Evolutionary conservation across 2,888 invertebrate species (phyloP), one percentile per base, ranked within the genome.

Genomic region (Baronia brevicornis): DNA sequence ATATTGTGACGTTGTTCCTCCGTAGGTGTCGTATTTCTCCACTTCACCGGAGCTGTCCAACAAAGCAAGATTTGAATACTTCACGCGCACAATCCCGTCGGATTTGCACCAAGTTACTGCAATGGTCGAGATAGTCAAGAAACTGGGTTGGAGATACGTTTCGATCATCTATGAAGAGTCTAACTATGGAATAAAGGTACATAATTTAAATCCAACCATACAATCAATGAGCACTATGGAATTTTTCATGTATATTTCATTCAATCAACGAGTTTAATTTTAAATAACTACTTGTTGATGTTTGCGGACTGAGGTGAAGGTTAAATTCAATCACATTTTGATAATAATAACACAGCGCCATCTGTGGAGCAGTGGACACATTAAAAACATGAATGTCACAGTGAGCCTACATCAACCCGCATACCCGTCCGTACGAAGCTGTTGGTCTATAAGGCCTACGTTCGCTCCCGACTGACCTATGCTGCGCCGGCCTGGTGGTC

Each of bases 111-210:
- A 97, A 74, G 47, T 46, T 39, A 20, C 15, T 15, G 97, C 95
- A 0, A 97, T 97, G 95, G 95, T 97, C 9, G 95, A 96, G 62
- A 94, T 97, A 46, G 93, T 97, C 7, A 89, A 89, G 52, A 86
- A 87, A 46, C 89, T 97, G 79, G 89, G 90, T 26, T 97, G 97
- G 97, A 95, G 93, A 43, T 97, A 97, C 74, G 93, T 97, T 9
- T 96, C 96, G 29, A 94, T 97, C 50, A 92, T 97, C 44, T 97
- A 97, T 64, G 97, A 97, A 69, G 97, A 97, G 70, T 96, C 96
- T 36, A 96, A 95, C 79, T 97, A 97, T 58, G 97, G 97, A 4
- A 95, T 96, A 43, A 95, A 96, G 91, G 96, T 94, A 60, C 68
- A 70, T 61, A 5, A 4, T 4, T 7, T 8, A 7, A 9, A 22